A percentile compares a stretch with the other conserved stretches of the same genome.
These are phyloP conservation scores for Tauraco erythrolophus DNA, from an alignment of 2,113 vertebrate species.

Conservation along the genomic window DNA sequence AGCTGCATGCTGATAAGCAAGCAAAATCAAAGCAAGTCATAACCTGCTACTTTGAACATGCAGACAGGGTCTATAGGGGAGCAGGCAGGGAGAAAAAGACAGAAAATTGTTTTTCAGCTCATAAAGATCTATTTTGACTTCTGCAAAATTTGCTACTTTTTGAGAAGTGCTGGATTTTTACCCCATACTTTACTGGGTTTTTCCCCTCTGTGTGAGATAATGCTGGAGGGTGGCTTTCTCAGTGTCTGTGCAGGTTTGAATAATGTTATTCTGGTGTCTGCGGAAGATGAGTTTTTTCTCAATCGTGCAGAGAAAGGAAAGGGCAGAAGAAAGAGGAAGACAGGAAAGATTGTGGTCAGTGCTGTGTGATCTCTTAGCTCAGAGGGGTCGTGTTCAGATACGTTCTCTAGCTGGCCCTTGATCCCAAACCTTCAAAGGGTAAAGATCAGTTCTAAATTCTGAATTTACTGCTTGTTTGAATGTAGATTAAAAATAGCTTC, in stretches of 20 bases:
- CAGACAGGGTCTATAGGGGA: neutral
- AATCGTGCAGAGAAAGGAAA: neutral
- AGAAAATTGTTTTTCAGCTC: neutral
- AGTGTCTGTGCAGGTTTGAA: neutral
- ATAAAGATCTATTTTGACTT: neutral
- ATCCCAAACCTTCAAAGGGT: neutral
- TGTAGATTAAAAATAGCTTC: neutral
- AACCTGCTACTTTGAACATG: neutral
- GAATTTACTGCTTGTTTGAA: neutral
- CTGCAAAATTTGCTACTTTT: neutral
- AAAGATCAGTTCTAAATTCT: neutral
- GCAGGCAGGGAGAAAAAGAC: neutral
- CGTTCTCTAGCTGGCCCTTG: neutral
- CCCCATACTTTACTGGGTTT: neutral
- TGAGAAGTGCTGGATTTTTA: neutral
- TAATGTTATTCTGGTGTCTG: neutral
- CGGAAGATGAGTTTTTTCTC: neutral
- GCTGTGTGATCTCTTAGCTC: neutral
- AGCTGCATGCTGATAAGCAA: conserved; percentile 37
- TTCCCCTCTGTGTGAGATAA: neutral
- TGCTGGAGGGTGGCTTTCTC: neutral
- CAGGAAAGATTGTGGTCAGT: neutral
- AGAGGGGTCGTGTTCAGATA: neutral
- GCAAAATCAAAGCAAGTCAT: conserved; percentile 14
- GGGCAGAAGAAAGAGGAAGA: neutral